Base-by-base conservation (phyloP, 30 jellyfish, hydroid and myxozoan species). In the Cassiopea andromeda region DNA sequence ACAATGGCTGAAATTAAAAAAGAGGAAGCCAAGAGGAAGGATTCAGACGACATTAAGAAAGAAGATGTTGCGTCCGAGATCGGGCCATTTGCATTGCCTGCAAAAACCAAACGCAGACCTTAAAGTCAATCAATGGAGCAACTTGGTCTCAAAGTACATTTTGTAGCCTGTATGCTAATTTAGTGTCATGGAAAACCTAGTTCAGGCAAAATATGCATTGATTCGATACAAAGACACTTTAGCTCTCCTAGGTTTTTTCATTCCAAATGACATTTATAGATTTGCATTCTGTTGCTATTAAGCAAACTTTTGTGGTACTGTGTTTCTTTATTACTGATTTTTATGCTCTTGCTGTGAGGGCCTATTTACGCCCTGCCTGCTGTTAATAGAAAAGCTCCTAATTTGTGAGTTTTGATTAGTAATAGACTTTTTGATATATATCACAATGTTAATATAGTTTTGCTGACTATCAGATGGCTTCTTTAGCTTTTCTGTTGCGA, bases 1-100 rank as follows among this genome's bases (percentile, higher is more conserved):
- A 87, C 94, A 27, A 47, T 87, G 46, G 90, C 78, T 5, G 90
- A 87, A 69, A 78, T 87, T 61, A 85, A 84, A 54, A 87, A 78
- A 77, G 85, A 77, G 50, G 54, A 67, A 57, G 2, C 60, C 8
- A 70, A 17, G 0, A 48, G 13, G 54, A 8, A 45, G 57, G 90
- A 48, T 15, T 16, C 43, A 8, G 69, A 8, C 15, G 79, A 19
- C 50, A 43, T 70, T 6, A 43, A 43, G 38, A 70, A 70, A 3
- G 45, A 66, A 6, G 17, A 15, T 16, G 4, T 70, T 43, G 79
- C 79, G 6, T 70, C 79, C 19, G 79, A 70, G 50, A 1, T 54
- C 16, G 79, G 79, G 7, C 79, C 79, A 1, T 70, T 70, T 70
- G 79, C 79, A 1, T 19, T 70, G 79, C 79, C 79, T 1, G 79